Evolutionary conservation across 2,888 invertebrate species (phyloP), one percentile per base, ranked within the genome.

Genomic region (Pocota personata): DNA sequence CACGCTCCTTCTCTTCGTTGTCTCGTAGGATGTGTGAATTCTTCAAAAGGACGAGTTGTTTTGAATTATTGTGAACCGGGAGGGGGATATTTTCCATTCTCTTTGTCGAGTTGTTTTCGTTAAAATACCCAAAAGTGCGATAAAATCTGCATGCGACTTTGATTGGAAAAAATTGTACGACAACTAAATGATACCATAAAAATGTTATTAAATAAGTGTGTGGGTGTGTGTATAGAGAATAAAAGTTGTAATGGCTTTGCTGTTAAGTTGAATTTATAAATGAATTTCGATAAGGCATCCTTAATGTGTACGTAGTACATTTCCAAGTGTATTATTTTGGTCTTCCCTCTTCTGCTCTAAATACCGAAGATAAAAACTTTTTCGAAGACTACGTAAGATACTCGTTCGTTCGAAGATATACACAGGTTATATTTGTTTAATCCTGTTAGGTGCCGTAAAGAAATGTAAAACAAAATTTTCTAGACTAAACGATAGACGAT

Each of bases 81-180:
- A 52, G 46, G 24, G 60, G 21, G 37, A 43, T 1, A 35, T 32
- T 5, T 12, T 14, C 12, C 24, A 64, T 12, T 16, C 27, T 16
- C 37, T n/a, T 19, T 73, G 5, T 8, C 21, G 24, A n/a, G 40
- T 64, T 46, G 30, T 43, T 64, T 50, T 43, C 40, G 24, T 16
- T 21, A 55, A 75, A 66, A 64, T 55, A 76, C 57, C 57, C 46
- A 64, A 57, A 64, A 40, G 40, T 43, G 48, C 14, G 43, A 79
- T 72, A 32, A 72, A 57, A 79, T 78, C 27, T 62, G 71, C 43
- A 62, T 64, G 62, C 30, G 48, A 48, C 37, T 64, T 73, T 72
- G 64, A 79, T 73, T 79, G 37, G 78, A 58, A 73, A 40, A 40
- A 79, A 64, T 50, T 30, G 43, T 30, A 21, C 37, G n/a, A 55